These are phyloP conservation scores for Temnothorax ravouxi DNA, from an alignment of 2,888 invertebrate species.

Conservation along the genomic window DNA sequence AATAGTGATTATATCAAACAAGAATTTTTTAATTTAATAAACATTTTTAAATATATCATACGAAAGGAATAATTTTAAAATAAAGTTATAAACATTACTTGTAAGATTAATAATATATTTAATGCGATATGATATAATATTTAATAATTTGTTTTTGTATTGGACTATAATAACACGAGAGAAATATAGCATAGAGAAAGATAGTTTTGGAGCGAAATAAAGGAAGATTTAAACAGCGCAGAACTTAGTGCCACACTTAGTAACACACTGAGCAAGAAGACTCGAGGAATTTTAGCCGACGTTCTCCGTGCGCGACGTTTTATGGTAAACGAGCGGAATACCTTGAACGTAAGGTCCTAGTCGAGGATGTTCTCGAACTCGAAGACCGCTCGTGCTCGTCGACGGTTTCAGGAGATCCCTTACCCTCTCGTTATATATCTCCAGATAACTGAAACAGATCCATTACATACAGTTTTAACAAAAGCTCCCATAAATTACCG, in stretches of 20 bases:
- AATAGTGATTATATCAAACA: neutral
- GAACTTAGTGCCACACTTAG: neutral
- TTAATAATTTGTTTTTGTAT: constrained; percentile 27
- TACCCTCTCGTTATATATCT: constrained; percentile 90
- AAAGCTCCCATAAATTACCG: neutral
- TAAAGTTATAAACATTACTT: neutral
- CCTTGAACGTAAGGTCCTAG: constrained; percentile 94
- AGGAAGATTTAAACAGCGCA: constrained; percentile 26
- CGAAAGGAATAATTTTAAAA: neutral
- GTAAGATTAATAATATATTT: neutral
- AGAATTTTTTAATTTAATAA: neutral
- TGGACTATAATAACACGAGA: constrained; percentile 10
- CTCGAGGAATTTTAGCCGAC: constrained; percentile 34
- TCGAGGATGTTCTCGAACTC: constrained; percentile 92
- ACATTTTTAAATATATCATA: neutral
- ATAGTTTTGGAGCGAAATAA: neutral
- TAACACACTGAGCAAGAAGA: constrained; percentile 41
- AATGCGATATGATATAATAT: neutral
- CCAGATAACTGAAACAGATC: constrained; percentile 85
- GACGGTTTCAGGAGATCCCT: constrained; percentile 89
- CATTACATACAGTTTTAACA: constrained; percentile 12
- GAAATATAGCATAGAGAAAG: neutral
- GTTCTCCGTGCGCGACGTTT: constrained; percentile 27
- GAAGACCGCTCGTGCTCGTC: constrained; percentile 87
- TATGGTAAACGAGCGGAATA: constrained; percentile 78